Evolutionary conservation across 1,140 invertebrate species (phyloP), one percentile per base, ranked within the genome.

Genomic region (Drosophila simulans): DNA sequence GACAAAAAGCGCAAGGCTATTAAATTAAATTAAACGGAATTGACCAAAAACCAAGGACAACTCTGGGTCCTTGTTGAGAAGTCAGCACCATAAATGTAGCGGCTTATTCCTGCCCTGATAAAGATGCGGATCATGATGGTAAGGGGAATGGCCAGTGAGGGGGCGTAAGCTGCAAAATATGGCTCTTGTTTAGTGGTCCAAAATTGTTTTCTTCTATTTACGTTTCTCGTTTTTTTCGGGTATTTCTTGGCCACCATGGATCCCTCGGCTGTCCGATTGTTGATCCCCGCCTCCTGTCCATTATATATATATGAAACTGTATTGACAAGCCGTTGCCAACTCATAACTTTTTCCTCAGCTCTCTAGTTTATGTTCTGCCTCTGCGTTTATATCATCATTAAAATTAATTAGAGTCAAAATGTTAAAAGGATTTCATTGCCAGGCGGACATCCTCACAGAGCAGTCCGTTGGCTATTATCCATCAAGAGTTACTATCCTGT

Each of bases 371-470:
- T 71, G 74, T 73, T 52, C 70, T 75, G 66, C 37, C 60, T 63
- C 59, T 77, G 82, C 63, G 78, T 71, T 81, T 75, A 74, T 86
- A 66, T 65, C 77, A 80, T 86, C 82, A 91, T 91, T 91, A 91
- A 91, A 91, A 91, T 88, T 91, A 91, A 91, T 91, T 91, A 82
- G 81, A 90, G 86, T 91, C 77, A 84, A 85, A 83, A 90, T 85
- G 90, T 77, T 81, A 82, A 90, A 89, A 84, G 77, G 80, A 90
- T 91, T 84, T 72, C 65, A 74, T 81, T 68, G 72, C 66, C 66
- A 63, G 51, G 49, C 37, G 34, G 52, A 51, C 65, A 49, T 52
- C 35, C 34, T 31, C 17, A 37, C 31, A 20, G 37, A 57, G 40
- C 27, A 69, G 40, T 34, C 20, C 20, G 39, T 40, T 60, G 57